phyloP scores from a whole-genome alignment of 2,113 vertebrate genomes.

The Entelurus aequoreus region DNA sequence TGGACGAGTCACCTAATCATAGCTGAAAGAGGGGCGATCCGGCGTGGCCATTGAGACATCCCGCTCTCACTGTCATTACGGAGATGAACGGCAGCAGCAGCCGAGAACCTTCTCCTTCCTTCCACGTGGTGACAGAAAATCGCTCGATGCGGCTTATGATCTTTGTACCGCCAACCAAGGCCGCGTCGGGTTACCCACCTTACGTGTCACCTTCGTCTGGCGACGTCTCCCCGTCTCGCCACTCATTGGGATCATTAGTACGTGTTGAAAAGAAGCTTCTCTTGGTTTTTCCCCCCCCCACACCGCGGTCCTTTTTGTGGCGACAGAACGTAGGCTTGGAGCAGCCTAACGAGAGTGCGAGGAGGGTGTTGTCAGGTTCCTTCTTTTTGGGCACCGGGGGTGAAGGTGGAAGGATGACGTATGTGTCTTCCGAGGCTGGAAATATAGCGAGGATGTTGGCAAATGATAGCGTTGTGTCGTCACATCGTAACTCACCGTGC shows the following conservation, averaged over 20 bases:
- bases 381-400: slow-evolving; percentile 32
- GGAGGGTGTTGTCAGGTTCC: slow-evolving; percentile 42
- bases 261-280: slow-evolving; percentile 55
- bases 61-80: slow-evolving; percentile 57
- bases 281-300: slow-evolving; percentile 27
- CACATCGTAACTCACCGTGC: neutral
- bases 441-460: slow-evolving; percentile 27
- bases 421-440: slow-evolving; percentile 22
- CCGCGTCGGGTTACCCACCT: slow-evolving; percentile 43
- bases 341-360: slow-evolving; percentile 47
- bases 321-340: slow-evolving; percentile 51
- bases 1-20: slow-evolving; percentile 47
- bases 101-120: slow-evolving; percentile 60
- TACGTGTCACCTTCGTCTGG: slow-evolving; percentile 42
- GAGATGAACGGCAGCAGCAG: slow-evolving; percentile 66
- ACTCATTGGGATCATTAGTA: slow-evolving; percentile 47
- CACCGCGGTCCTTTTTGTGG: slow-evolving; percentile 45
- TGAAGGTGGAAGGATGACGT: slow-evolving; percentile 8
- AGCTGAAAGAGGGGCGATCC: slow-evolving; percentile 51
- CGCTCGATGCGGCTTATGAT: slow-evolving; percentile 59
- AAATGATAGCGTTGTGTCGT: slow-evolving; percentile 21
- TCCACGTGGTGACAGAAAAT: slow-evolving; percentile 38
- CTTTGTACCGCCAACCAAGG: slow-evolving; percentile 17
- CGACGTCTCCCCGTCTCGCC: slow-evolving; percentile 35
- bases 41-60: slow-evolving; percentile 49